phyloP scores from a whole-genome alignment of 2,888 invertebrate genomes.

The Netelia fuscicornis region DNA sequence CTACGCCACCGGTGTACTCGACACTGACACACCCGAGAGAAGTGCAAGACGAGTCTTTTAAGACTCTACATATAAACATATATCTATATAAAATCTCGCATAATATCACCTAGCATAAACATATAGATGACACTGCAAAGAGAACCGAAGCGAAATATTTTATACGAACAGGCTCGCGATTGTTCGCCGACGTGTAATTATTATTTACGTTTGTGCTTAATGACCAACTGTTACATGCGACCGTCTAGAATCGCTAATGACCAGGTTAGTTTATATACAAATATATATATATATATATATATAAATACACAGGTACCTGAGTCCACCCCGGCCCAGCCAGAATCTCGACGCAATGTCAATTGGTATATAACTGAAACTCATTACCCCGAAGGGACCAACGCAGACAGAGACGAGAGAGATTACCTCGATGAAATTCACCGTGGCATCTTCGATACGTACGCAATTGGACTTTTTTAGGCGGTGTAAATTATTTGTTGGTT shows the following conservation, averaged over 20 bases:
- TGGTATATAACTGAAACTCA: slow-evolving; percentile 58
- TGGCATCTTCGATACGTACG: neutral
- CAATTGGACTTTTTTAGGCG: neutral
- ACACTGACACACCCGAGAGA: slow-evolving; percentile 3
- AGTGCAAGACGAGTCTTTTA: slow-evolving; percentile 14
- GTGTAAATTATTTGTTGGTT: neutral
- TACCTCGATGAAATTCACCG: slow-evolving; percentile 28
- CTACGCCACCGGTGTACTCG: slow-evolving; percentile 13
- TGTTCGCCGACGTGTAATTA: slow-evolving; percentile 78
- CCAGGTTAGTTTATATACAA: slow-evolving; percentile 41
- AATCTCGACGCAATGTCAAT: slow-evolving; percentile 14
- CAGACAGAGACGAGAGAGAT: slow-evolving; percentile 65
- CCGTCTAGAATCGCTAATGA: slow-evolving; percentile 80
- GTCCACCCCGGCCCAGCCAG: neutral
- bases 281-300: neutral
- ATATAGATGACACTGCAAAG: slow-evolving; percentile 3
- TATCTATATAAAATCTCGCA: neutral
- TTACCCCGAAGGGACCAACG: slow-evolving; percentile 73
- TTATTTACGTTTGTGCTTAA: slow-evolving; percentile 78
- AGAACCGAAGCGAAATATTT: slow-evolving; percentile 8
- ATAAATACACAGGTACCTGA: neutral
- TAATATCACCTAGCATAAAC: slow-evolving; percentile 2
- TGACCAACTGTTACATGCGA: slow-evolving; percentile 70
- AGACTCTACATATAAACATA: neutral
- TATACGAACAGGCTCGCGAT: slow-evolving; percentile 62